Conservation (phyloP, 2,888 invertebrate species). For the Xestia sexstrigata region DNA sequence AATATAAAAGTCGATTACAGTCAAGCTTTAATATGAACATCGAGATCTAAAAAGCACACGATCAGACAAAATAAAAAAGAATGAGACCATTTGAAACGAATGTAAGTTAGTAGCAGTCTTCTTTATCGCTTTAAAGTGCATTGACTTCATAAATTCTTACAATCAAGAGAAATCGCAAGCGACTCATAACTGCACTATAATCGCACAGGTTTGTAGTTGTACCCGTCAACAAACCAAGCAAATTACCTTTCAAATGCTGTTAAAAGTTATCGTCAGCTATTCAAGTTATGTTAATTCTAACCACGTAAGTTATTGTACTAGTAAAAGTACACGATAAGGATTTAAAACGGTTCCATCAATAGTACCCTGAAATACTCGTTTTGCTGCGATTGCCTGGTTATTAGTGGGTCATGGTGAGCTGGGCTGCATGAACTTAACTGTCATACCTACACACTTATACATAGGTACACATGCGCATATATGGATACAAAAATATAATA, state of each 20-base stretch:
- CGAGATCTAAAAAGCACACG: neutral
- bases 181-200: constrained; percentile 42
- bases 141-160: constrained; percentile 48
- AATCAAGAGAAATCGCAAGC: constrained; percentile 47
- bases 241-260: constrained; percentile 52
- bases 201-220: constrained; percentile 22
- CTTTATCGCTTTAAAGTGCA: constrained; percentile 39
- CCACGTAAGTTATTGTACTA: constrained; percentile 46
- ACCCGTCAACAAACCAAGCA: constrained; percentile 42
- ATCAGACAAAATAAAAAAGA: constrained; percentile 7
- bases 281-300: constrained; percentile 67
- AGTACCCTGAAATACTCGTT: constrained; percentile 66
- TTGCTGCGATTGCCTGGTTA: constrained; percentile 62
- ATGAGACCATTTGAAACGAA: neutral
- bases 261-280: constrained; percentile 58
- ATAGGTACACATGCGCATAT: constrained; percentile 13
- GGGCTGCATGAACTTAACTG: constrained; percentile 61
- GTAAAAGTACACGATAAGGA: constrained; percentile 63
- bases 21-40: neutral
- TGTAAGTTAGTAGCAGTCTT: constrained; percentile 1
- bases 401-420: constrained; percentile 74
- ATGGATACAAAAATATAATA: constrained; percentile 53
- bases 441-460: constrained; percentile 22
- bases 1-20: neutral
- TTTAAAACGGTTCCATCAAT: constrained; percentile 58